Conservation (phyloP, 2,888 invertebrate species). For the Trichogramma dendrolimi region DNA sequence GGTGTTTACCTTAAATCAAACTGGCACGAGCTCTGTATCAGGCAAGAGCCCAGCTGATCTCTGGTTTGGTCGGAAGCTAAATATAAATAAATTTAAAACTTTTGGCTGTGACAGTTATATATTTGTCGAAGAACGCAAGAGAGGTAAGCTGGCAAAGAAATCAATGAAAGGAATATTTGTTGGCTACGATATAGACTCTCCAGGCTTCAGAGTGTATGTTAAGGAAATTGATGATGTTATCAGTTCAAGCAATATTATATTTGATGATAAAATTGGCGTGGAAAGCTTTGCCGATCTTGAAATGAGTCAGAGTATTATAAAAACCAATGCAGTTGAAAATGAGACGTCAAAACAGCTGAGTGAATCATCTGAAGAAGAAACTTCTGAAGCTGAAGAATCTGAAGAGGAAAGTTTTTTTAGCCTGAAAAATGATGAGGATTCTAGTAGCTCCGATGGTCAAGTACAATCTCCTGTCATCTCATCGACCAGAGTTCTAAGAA, state of each 20-base stretch:
- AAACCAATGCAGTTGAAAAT: neutral
- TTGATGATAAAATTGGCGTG: neutral
- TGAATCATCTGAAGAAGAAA: neutral
- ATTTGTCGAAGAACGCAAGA: constrained; percentile 28
- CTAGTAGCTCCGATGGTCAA: neutral
- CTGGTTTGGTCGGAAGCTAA: no score
- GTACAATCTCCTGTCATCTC: neutral
- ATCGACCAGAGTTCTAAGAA: constrained; percentile 16
- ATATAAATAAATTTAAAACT: no score
- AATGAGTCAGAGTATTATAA: no score
- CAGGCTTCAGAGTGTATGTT: constrained; percentile 30
- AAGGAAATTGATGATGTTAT: constrained; percentile 27
- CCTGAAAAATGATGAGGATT: constrained; percentile 5
- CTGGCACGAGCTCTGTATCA: constrained; percentile 25
- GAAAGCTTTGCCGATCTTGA: neutral
- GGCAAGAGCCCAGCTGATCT: constrained; percentile 21
- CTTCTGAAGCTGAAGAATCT: neutral
- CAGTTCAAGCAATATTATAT: constrained; percentile 30
- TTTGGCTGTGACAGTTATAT: constrained; percentile 33
- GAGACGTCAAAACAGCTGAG: neutral
- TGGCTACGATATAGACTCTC: constrained; percentile 34
- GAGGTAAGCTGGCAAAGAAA: constrained; percentile 30
- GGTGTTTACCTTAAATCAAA: constrained; percentile 30
- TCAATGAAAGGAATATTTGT: constrained; percentile 32
- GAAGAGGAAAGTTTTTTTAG: no score